Evolutionary conservation across 2,113 vertebrate species (phyloP), one percentile per base, ranked within the genome.

Genomic region (Myodes glareolus): DNA sequence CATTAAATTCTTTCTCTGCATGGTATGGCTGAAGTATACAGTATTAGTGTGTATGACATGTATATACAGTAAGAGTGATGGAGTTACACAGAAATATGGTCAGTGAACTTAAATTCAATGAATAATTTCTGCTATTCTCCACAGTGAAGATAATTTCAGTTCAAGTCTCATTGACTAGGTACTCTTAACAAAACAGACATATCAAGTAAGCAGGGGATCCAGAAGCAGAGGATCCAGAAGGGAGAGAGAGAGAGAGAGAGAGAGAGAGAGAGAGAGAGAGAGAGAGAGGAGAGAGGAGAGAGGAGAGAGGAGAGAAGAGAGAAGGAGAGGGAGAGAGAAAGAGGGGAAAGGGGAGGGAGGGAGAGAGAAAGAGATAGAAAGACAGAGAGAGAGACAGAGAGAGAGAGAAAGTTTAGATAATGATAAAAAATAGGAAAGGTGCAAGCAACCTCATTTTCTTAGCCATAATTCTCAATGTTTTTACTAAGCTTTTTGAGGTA

Each of bases 61-160:
- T 75, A 16, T 50, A 61, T 11, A 21, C 45, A 88, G n/a, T 76
- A 61, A 91, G 7, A 90, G 25, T 80, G 50, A 87, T 76, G 61
- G n/a, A 84, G 31, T 88, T 81, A 70, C n/a, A 81, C 27, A 88
- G 39, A 90, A 63, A 92, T 42, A 36, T 13, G 3, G 23, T 76
- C 42, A 21, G 29, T 45, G 2, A 11, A 9, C 36, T 76, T 10
- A 11, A 31, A 55, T 50, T 92, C 65, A 85, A 76, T 70, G 61
- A 95, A 76, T 88, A n/a, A 76, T 36, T 97, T 92, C 23, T 42
- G 39, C 8, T 92, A 85, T 90, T 70, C 39, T 88, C 29, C 7
- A 39, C 5, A 92, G 1, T 61, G 16, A 84, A 27, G 9, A 17
- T 45, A 52, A 47, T 77, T 90, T 95, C 19, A 50, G 25, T 23